These are phyloP conservation scores for Xestobium rufovillosum DNA, from an alignment of 2,888 invertebrate species.

Conservation along the genomic window DNA sequence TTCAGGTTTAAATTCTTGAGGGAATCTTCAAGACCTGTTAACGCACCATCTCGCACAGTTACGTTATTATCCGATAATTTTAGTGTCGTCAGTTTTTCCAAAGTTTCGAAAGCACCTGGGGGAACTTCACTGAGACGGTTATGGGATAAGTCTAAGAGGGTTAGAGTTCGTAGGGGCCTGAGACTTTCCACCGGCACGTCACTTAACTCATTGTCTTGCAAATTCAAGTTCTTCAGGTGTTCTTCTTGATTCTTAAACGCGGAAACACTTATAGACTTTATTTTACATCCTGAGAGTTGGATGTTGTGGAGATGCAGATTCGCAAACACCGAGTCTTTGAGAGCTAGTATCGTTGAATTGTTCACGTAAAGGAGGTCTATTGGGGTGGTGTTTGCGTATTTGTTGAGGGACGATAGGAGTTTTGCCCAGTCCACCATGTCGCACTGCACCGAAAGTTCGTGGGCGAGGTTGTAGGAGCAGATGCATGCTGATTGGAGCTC, in stretches of 20 bases:
- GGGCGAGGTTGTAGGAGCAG: conserved; percentile 79
- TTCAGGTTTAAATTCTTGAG: conserved; percentile 85
- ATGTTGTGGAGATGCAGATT: conserved; percentile 71
- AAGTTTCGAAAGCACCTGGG: conserved; percentile 67
- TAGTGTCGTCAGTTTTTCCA: conserved; percentile 67
- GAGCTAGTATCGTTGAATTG: conserved; percentile 68
- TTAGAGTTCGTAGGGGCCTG: conserved; percentile 58
- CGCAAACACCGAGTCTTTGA: conserved; percentile 60
- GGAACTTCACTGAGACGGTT: conserved; percentile 67
- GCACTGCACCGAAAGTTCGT: conserved; percentile 82
- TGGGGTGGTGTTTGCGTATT: conserved; percentile 57
- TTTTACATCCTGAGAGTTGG: conserved; percentile 77
- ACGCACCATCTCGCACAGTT: conserved; percentile 60
- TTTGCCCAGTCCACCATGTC: conserved; percentile 77
- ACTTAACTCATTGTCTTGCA: conserved; percentile 73
- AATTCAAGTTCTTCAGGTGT: conserved; percentile 72
- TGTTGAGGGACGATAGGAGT: conserved; percentile 65
- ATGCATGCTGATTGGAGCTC: conserved; percentile 78
- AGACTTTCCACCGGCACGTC: conserved; percentile 72
- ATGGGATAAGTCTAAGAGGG: conserved; percentile 75
- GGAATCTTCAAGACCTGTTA: conserved; percentile 71
- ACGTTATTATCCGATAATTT: conserved; percentile 85
- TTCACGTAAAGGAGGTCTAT: conserved; percentile 83
- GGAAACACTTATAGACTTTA: conserved; percentile 59
- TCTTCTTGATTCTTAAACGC: conserved; percentile 80